Percentiles rank a stretch among this genome's conserved stretches.
phyloP scores from a whole-genome alignment of 2,888 invertebrate genomes.

The Kuschelorhynchus macadamiae region DNA sequence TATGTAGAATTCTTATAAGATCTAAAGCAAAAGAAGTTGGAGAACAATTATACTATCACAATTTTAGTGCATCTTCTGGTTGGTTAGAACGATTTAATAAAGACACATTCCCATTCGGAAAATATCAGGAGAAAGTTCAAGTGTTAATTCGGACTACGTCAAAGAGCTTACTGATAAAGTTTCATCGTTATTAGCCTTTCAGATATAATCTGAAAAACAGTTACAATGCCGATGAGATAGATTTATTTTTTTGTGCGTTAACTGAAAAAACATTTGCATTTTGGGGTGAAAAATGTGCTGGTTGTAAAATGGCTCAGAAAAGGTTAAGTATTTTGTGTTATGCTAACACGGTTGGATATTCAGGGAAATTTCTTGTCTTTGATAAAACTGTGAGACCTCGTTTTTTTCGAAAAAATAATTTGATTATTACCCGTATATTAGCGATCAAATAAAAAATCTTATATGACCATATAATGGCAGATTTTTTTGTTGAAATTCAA shows the following conservation, averaged over 20 bases:
- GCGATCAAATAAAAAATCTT: neutral
- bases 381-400: slow-evolving; percentile 11
- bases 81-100: slow-evolving; percentile 14
- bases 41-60: neutral
- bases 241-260: slow-evolving; percentile 21
- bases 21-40: slow-evolving; percentile 14
- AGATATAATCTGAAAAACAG: slow-evolving; percentile 15
- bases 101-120: slow-evolving; percentile 25
- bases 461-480: neutral
- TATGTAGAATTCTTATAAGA: neutral
- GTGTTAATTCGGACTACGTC: slow-evolving; percentile 12
- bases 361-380: slow-evolving; percentile 17
- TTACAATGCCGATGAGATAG: slow-evolving; percentile 28
- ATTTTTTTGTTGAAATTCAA: neutral
- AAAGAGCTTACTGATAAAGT: slow-evolving; percentile 1
- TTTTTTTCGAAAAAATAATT: slow-evolving; percentile 14
- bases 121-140: slow-evolving; percentile 20
- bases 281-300: slow-evolving; percentile 20
- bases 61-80: neutral
- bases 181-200: slow-evolving; percentile 8
- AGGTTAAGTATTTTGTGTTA: slow-evolving; percentile 18
- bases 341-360: slow-evolving; percentile 21
- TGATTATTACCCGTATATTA: neutral
- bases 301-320: slow-evolving; percentile 5
- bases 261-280: slow-evolving; percentile 18